These are phyloP conservation scores for Volucella zonaria DNA, from an alignment of 2,888 invertebrate genomes.

Conservation along the genomic window DNA sequence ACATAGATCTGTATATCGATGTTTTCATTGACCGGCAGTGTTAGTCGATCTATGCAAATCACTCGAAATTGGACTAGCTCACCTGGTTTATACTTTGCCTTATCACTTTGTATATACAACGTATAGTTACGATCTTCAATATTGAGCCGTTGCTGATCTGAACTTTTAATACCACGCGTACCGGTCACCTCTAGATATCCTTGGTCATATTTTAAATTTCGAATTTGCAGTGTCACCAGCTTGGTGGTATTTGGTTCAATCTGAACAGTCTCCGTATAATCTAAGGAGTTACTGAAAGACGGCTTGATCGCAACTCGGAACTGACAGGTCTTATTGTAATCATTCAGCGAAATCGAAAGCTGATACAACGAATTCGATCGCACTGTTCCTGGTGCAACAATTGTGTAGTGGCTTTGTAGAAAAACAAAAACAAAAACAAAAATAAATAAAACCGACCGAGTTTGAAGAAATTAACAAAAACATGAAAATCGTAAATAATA, in stretches of 20 bases:
- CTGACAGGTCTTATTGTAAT: constrained; percentile 82
- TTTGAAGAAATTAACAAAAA: too few relatives aligned
- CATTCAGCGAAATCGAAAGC: constrained; percentile 24
- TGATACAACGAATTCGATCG: constrained; percentile 28
- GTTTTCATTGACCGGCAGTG: constrained; percentile 86
- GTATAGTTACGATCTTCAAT: constrained; percentile 84
- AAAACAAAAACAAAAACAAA: too few relatives aligned
- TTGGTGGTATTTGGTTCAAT: constrained; percentile 34
- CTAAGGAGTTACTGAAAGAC: background rate
- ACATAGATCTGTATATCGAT: constrained; percentile 87
- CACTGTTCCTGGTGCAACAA: constrained; percentile 41
- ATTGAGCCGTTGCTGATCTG: background rate
- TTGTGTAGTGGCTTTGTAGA: constrained; percentile 26
- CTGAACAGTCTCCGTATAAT: background rate
- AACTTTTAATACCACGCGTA: constrained; percentile 13
- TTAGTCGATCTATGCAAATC: constrained; percentile 86
- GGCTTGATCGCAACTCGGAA: constrained; percentile 2
- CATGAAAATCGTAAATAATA: too few relatives aligned
- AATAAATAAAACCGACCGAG: too few relatives aligned
- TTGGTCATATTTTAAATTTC: background rate
- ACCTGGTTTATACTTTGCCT: constrained; percentile 94
- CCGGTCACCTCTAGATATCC: background rate
- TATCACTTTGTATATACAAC: constrained; percentile 96
- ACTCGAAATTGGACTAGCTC: constrained; percentile 89
- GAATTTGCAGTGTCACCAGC: constrained; percentile 13